Base-by-base conservation (phyloP, 2,888 invertebrate species). In the Shargacucullia verbasci region DNA sequence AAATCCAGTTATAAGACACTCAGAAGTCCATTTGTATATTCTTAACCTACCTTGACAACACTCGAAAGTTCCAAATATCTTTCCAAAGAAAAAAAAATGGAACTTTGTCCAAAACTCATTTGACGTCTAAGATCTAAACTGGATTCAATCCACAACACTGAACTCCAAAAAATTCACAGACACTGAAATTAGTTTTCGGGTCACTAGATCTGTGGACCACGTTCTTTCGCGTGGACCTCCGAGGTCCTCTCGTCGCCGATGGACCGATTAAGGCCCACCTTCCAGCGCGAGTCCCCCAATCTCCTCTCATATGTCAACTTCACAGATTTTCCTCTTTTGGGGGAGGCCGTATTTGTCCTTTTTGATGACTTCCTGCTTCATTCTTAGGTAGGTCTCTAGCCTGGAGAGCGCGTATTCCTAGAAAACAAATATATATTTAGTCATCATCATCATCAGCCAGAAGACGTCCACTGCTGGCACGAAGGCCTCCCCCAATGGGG, bases 351-450 rank as follows among this genome's bases (percentile, higher is more conserved):
- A 85, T 54, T 89, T 88, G 41, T 91, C 90, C 60, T 92, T 91
- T 59, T 94, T 94, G n/a, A 94, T 83, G 0, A 88, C 79, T 45
- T 95, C 95, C 33, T 95, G 94, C 72, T 96, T 96, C 6, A 96
- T 85, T n/a, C 94, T 86, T 46, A 94, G 93, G 85, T 96, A 97
- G 9, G 94, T 94, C 35, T 95, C 95, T 38, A 96, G 82, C 59
- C 97, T 90, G 7, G 95, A 94, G 0, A 95, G 87, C 0, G 95
- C 96, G 82, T 96, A 97, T 82, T 97, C 96, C 97, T 97, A 85
- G 0, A 84, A 88, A 56, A 59, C 68, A 64, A 70, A 20, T 20
- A 20, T 20, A 3, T 20, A n/a, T n/a, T n/a, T n/a, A n/a, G n/a
- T n/a, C n/a, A n/a, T n/a, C n/a, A n/a, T n/a, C n/a, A n/a, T n/a